These are phyloP conservation scores for Petrolisthes cinctipes DNA, from an alignment of 2,888 invertebrate genomes.

Conservation along the genomic window DNA sequence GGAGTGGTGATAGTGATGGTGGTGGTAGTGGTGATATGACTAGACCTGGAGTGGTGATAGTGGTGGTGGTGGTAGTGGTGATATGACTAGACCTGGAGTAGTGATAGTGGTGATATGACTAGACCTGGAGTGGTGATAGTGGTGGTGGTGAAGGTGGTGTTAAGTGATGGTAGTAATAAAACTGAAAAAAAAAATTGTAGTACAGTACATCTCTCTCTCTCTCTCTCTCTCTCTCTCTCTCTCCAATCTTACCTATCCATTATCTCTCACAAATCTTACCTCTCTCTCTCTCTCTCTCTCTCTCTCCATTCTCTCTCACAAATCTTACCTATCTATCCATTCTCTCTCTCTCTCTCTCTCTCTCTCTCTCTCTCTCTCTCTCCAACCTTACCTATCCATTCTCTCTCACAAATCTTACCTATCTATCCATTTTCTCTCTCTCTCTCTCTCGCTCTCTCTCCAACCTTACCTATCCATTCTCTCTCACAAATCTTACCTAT, in stretches of 20 bases:
- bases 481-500: too few species aligned
- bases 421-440: background rate
- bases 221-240: too few species aligned
- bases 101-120: background rate
- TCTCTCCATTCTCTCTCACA: background rate
- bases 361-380: constrained; percentile 11
- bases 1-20: background rate
- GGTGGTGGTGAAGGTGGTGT: background rate
- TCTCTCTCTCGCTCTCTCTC: constrained; percentile 19
- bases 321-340: background rate
- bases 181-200: too few species aligned
- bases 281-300: background rate
- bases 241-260: too few species aligned
- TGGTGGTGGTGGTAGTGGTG: background rate
- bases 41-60: background rate
- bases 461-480: background rate
- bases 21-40: background rate
- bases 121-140: background rate
- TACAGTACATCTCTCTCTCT: background rate
- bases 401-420: too few species aligned
- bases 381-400: background rate
- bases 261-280: too few species aligned
- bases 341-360: constrained; percentile 4
- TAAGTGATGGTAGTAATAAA: too few species aligned
- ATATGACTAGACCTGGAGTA: background rate